Evolutionary conservation across 2,888 invertebrate genomes (phyloP).

Genomic region (Chesias legatella): DNA sequence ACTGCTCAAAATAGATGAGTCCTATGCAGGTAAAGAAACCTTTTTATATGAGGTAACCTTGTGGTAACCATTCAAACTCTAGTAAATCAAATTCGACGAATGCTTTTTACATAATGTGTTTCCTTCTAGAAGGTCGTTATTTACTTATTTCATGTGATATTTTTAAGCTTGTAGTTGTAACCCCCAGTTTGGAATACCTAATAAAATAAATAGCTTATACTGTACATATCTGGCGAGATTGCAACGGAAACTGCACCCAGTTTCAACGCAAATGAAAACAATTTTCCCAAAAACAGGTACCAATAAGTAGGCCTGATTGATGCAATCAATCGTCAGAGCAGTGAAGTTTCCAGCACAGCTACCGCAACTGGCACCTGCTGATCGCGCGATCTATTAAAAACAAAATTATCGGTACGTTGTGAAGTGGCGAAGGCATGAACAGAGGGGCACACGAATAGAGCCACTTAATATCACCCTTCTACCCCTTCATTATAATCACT

Average conservation of each 20-base stretch:
- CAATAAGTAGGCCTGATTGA: constrained; percentile 1
- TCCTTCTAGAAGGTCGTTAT: too few relatives aligned
- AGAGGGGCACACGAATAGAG: constrained; percentile 72
- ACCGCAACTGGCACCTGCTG: constrained; percentile 13
- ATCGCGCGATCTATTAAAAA: constrained; percentile 38
- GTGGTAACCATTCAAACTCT: too few relatives aligned
- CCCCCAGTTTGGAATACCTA: too few relatives aligned
- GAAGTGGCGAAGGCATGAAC: constrained; percentile 71
- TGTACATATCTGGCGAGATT: too few relatives aligned
- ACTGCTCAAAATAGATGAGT: too few relatives aligned
- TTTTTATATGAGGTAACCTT: too few relatives aligned
- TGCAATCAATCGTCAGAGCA: constrained; percentile 7
- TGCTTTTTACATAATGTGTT: too few relatives aligned
- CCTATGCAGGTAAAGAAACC: too few relatives aligned
- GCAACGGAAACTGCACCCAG: background rate
- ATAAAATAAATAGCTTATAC: too few relatives aligned
- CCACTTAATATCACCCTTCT: constrained; percentile 79
- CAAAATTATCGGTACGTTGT: constrained; percentile 61
- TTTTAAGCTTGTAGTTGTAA: too few relatives aligned
- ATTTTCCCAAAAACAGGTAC: constrained; percentile 1
- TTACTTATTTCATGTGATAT: too few relatives aligned
- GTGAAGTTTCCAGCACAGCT: constrained; percentile 1
- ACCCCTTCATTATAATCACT: constrained; percentile 78
- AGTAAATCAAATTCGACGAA: too few relatives aligned
- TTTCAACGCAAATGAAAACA: background rate